These are phyloP conservation scores for Torymus tubicola DNA, from an alignment of 2,888 invertebrate species.

Conservation along the genomic window DNA sequence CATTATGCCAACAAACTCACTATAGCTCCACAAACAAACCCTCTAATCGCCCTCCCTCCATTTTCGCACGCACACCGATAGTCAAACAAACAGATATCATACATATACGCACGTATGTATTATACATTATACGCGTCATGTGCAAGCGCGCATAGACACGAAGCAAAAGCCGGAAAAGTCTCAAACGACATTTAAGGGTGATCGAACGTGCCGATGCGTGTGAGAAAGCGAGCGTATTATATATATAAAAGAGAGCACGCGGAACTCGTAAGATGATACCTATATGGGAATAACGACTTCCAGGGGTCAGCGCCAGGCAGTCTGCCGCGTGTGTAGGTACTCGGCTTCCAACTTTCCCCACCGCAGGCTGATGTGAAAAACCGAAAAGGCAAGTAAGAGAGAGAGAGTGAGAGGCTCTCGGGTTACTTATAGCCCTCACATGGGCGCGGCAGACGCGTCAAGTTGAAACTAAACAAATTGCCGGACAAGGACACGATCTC, in stretches of 20 bases:
- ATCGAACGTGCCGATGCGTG: slow-evolving; percentile 63
- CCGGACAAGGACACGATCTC: slow-evolving; percentile 21
- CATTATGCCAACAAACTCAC: too few species aligned
- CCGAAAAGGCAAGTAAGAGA: background rate
- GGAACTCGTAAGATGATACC: slow-evolving; percentile 46
- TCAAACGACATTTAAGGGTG: background rate
- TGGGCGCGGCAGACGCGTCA: slow-evolving; percentile 61
- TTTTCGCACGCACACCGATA: too few species aligned
- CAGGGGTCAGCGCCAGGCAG: slow-evolving; percentile 67
- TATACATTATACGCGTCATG: too few species aligned
- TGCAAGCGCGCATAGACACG: background rate
- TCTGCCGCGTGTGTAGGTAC: slow-evolving; percentile 62
- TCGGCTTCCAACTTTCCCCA: too few species aligned
- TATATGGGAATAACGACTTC: slow-evolving; percentile 33
- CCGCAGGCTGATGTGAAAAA: background rate
- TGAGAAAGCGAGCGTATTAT: slow-evolving; percentile 59
- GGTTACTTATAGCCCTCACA: slow-evolving; percentile 64
- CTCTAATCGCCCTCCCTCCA: too few species aligned
- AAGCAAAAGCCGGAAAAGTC: slow-evolving; percentile 16
- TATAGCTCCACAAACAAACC: too few species aligned
- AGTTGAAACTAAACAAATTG: slow-evolving; percentile 71
- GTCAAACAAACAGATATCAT: too few species aligned
- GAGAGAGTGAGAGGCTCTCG: slow-evolving; percentile 57
- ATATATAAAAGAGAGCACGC: background rate
- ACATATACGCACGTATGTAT: too few species aligned